A percentile compares a stretch with the other conserved stretches of the same genome.
Conservation (phyloP, 2,113 vertebrate species). For the Phyllostomus discolor region DNA sequence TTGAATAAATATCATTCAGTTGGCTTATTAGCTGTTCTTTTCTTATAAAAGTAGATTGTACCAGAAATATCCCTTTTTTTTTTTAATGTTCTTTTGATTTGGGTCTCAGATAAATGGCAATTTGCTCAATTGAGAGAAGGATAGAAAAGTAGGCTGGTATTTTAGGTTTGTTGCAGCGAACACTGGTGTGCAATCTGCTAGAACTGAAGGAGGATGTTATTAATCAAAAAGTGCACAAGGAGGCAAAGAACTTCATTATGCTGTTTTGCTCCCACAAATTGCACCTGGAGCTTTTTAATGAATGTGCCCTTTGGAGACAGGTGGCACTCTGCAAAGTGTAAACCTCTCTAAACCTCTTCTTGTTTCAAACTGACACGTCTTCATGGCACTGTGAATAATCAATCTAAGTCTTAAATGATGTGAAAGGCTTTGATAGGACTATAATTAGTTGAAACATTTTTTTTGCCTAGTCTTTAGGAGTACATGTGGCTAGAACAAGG, state of each 20-base stretch:
- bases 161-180: neutral
- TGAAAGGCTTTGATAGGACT: neutral
- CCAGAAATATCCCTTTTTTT: neutral
- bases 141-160: neutral
- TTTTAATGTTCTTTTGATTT: neutral
- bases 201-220: slow-evolving; percentile 52
- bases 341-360: slow-evolving; percentile 43
- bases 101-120: neutral
- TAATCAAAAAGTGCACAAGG: slow-evolving; percentile 36
- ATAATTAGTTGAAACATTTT: neutral
- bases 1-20: slow-evolving; percentile 2
- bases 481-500: neutral
- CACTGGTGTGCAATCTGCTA: neutral
- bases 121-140: slow-evolving; percentile 2
- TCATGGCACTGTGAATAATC: slow-evolving; percentile 35
- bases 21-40: neutral
- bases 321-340: slow-evolving; percentile 28
- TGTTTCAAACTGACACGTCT: neutral
- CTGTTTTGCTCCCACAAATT: slow-evolving; percentile 7
- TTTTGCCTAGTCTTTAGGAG: slow-evolving; percentile 2
- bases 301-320: neutral
- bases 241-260: slow-evolving; percentile 44
- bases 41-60: neutral
- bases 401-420: slow-evolving; percentile 33
- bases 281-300: neutral